These are phyloP conservation scores for Fukomys damarensis DNA, from an alignment of 2,113 vertebrate species.

Conservation along the genomic window DNA sequence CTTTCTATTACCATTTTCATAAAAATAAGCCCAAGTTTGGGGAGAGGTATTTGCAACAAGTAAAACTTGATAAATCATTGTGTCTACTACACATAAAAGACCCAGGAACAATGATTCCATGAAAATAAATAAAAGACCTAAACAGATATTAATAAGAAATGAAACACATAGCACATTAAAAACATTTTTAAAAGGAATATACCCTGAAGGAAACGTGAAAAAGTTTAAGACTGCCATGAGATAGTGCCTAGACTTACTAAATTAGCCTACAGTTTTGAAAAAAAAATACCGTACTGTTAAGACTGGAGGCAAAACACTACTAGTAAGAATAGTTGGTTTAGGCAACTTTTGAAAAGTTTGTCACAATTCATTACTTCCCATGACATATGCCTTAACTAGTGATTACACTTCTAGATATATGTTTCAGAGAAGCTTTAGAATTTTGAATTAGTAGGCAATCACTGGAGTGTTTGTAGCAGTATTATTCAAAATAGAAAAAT, in stretches of 20 bases:
- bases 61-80: neutral
- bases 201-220: neutral
- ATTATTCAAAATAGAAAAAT: conserved; percentile 45
- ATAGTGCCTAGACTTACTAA: neutral
- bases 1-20: neutral
- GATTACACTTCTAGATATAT: neutral
- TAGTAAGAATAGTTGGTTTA: neutral
- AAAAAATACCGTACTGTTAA: neutral
- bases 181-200: neutral
- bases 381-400: neutral
- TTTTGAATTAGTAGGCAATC: conserved; percentile 55
- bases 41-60: neutral
- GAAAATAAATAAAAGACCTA: neutral
- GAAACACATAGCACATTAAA: neutral
- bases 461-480: neutral
- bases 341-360: conserved; percentile 29
- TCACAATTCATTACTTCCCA: neutral
- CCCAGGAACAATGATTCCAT: neutral
- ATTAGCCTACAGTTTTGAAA: neutral
- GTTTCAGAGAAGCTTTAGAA: neutral
- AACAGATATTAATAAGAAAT: neutral
- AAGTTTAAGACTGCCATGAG: neutral
- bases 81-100: neutral
- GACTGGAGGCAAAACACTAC: neutral
- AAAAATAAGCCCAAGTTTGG: neutral